These are phyloP conservation scores for Cyphomyrmex costatus DNA, from an alignment of 1,140 invertebrate genomes.

Conservation along the genomic window DNA sequence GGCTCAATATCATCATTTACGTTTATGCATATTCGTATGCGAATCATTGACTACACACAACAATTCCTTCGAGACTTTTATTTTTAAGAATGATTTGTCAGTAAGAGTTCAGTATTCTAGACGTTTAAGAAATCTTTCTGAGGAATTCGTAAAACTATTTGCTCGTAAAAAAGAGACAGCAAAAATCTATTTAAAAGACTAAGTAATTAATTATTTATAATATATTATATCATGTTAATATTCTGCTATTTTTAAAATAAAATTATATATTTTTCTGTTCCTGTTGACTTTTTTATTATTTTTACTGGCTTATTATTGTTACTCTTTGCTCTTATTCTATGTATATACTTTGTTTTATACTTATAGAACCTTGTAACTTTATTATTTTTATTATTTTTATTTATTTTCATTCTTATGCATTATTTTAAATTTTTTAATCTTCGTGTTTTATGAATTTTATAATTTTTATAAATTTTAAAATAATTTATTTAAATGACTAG, in stretches of 20 bases:
- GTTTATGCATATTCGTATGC: no score
- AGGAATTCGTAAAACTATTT: background rate
- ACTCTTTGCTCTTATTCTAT: no score
- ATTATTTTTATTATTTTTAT: background rate
- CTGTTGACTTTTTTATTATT: background rate
- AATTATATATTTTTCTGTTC: background rate
- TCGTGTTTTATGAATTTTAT: background rate
- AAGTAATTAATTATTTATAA: background rate
- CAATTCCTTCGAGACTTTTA: background rate
- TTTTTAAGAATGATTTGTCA: slow-evolving; percentile 15
- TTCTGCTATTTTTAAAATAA: background rate
- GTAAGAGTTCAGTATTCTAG: background rate
- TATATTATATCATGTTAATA: background rate
- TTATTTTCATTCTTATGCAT: background rate
- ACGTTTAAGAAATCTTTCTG: background rate
- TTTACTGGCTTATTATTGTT: no score
- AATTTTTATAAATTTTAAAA: background rate
- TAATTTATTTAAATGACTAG: background rate
- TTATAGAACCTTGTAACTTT: no score
- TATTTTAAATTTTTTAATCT: background rate
- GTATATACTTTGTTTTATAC: no score
- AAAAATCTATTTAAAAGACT: background rate
- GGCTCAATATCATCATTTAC: no score
- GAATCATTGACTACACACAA: background rate
- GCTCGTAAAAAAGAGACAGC: background rate